Base-by-base conservation (phyloP, 1,140 invertebrate genomes). In the Drosophila kurseongensis region DNA sequence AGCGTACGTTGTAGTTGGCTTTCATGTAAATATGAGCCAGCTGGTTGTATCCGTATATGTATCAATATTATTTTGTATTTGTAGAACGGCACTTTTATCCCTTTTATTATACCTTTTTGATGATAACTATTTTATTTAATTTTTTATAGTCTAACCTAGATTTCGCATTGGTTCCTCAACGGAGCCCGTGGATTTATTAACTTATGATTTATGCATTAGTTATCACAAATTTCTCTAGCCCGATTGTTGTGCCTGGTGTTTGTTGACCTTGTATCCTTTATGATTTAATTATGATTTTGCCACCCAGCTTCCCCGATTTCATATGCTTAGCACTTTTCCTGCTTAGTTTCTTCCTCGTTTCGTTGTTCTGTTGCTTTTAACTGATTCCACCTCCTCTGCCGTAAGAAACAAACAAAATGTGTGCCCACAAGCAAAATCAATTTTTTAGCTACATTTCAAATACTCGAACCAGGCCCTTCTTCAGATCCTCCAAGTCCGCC, bases 391-490 rank as follows among this genome's bases (percentile, higher is more conserved):
- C 16, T 54, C 38, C 48, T 57, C 55, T 71, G 57, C 41, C 68
- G 59, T 79, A 79, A 69, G 52, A 67, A 54, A 57, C 27, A 69
- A 61, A 54, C 50, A 18, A 66, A 75, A 55, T 44, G 51, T 62
- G 42, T 47, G 67, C 45, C 67, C 58, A 58, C 41, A 76, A 78
- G 62, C 73, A 74, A 76, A 89, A 84, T 72, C 68, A 69, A 75
- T 82, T 81, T 91, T 88, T 56, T 91, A 91, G 89, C 73, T 82
- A 85, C 62, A 89, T 89, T 89, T 89, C 79, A 91, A 66, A 82
- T 91, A 91, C 83, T 91, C 72, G 84, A 89, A 90, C 84, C 73
- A 89, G 89, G 83, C 66, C 71, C 68, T 68, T 52, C 73, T 77
- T 61, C 75, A 80, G 66, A 61, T 63, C 66, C 72, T 80, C 29